A percentile compares a stretch with the other conserved stretches of the same genome.
phyloP scores from a whole-genome alignment of 2,888 invertebrate species.

The Tupiocoris notatus region DNA sequence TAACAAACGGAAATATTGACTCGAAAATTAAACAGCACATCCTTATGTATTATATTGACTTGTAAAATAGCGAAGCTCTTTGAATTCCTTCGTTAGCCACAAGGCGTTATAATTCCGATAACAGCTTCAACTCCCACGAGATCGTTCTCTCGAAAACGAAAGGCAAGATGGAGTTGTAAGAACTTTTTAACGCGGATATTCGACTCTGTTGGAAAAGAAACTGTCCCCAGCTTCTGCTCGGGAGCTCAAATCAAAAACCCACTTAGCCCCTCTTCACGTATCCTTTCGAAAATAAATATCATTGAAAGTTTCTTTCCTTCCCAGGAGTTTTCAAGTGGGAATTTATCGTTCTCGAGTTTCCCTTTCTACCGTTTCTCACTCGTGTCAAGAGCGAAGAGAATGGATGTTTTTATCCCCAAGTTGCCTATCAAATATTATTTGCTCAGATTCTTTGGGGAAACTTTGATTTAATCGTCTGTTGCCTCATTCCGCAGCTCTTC shows the following conservation, averaged over 20 bases:
- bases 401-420: not conserved
- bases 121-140: too few relatives aligned
- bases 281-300: slow-evolving; percentile 21
- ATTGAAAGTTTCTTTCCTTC: slow-evolving; percentile 12
- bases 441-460: not conserved
- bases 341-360: not conserved
- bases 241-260: slow-evolving; percentile 25
- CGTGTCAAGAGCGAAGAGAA: not conserved
- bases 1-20: too few relatives aligned
- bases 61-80: too few relatives aligned
- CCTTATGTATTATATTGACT: too few relatives aligned
- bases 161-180: not conserved
- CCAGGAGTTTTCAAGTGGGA: not conserved
- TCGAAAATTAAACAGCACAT: too few relatives aligned
- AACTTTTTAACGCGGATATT: not conserved
- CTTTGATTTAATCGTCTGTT: not conserved
- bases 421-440: not conserved
- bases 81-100: too few relatives aligned
- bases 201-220: not conserved
- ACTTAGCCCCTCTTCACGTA: not conserved
- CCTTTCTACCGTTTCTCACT: not conserved
- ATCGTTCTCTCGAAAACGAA: too few relatives aligned
- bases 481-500: not conserved
- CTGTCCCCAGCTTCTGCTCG: not conserved
- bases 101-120: too few relatives aligned